Base-by-base conservation (phyloP, 2,113 vertebrate genomes). In the Piaya cayana region DNA sequence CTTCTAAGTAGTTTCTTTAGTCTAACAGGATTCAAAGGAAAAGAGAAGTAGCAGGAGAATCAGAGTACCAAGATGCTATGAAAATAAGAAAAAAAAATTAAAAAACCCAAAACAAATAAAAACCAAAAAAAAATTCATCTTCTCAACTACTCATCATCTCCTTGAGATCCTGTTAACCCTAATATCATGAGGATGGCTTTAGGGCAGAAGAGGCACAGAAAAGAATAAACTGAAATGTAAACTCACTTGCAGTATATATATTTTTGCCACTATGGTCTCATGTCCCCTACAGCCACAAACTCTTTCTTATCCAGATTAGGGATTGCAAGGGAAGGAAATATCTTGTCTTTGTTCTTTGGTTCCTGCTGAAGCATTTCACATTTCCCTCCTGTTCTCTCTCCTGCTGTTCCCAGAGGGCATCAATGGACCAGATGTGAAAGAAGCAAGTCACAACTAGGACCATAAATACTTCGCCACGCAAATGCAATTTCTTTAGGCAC, bases 391-490 rank as follows among this genome's bases (percentile, higher is more conserved):
- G 81, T 78, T 56, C 71, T 63, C 79, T 59, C 67, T 92, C 75
- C 42, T 60, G 64, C 30, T 53, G 8, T 97, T 93, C 96, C 95
- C 95, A 85, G 62, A 91, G 94, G 93, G 47, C 82, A 88, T 37
- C 50, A 59, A 74, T 27, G 59, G 90, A 95, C 96, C 96, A 97
- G 94, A 97, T 97, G 92, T 97, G 95, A 95, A 92, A 58, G 89
- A 95, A 96, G 83, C 78, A 76, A 97, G 90, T 91, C 91, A 59
- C 96, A 97, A 81, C 97, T 91, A 96, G 6, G 86, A 86, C 92
- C 96, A 95, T 95, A 97, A 97, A 97, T 97, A 96, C 82, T 97
- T 92, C 84, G 95, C 88, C 93, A 86, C 30, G 58, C 63, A 92
- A 97, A 94, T 69, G 63, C 65, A 93, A 95, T 89, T 83, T 82